phyloP scores from a whole-genome alignment of 1,140 invertebrate genomes.

The Papilio polyxenes region DNA sequence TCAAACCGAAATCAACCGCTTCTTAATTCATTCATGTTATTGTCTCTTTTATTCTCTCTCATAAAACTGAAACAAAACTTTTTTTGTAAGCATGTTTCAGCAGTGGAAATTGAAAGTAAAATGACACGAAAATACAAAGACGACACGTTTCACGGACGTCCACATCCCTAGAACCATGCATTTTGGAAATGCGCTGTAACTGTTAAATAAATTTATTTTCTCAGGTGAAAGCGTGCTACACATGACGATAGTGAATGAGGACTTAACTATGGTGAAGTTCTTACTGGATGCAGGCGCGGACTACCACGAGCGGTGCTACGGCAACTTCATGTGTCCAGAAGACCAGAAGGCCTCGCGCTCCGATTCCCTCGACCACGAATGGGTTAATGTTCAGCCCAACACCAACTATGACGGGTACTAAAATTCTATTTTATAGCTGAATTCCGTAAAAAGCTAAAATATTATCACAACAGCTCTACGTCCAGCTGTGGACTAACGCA shows the following conservation, averaged over 20 bases:
- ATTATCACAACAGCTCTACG: too few relatives aligned
- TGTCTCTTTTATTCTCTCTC: too few relatives aligned
- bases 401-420: conserved; percentile 96
- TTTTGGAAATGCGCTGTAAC: not conserved
- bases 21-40: too few relatives aligned
- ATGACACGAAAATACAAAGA: too few relatives aligned
- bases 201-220: not conserved
- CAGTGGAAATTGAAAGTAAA: too few relatives aligned
- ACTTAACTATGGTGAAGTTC: conserved; percentile 98
- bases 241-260: conserved; percentile 99
- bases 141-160: not conserved
- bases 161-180: too few relatives aligned
- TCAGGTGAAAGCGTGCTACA: conserved; percentile 94
- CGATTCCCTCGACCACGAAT: conserved; percentile 95
- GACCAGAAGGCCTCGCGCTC: conserved; percentile 95
- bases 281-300: conserved; percentile 95
- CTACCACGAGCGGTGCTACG: conserved; percentile 94
- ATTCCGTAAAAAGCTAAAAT: too few relatives aligned
- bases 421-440: not conserved
- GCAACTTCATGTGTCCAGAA: conserved; percentile 98
- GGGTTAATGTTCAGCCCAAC: conserved; percentile 90
- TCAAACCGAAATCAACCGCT: not conserved
- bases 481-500: too few relatives aligned
- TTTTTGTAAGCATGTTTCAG: too few relatives aligned
- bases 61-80: too few relatives aligned